Conservation (phyloP, 2,113 vertebrate genomes). For the Clarias gariepinus region DNA sequence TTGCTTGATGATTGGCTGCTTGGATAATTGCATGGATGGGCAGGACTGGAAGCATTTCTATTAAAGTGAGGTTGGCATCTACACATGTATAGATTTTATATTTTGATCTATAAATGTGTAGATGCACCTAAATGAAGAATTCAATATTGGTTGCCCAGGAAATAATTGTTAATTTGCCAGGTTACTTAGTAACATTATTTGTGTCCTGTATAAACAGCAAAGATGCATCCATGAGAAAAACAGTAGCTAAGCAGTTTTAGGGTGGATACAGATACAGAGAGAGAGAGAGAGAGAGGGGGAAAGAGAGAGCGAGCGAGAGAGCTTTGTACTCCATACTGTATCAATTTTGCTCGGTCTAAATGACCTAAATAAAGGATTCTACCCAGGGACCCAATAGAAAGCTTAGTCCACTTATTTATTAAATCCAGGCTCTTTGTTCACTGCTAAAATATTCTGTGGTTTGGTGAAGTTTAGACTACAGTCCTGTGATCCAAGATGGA, state of each 20-base stretch:
- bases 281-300: slow-evolving; percentile 31
- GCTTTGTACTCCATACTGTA: slow-evolving; percentile 73
- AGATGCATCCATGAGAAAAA: slow-evolving; percentile 11
- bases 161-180: not conserved
- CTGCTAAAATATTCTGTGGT: slow-evolving; percentile 75
- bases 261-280: not conserved
- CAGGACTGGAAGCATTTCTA: not conserved
- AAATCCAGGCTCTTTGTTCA: slow-evolving; percentile 76
- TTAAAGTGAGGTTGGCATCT: not conserved
- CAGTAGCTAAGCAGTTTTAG: slow-evolving; percentile 11
- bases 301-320: slow-evolving; percentile 44
- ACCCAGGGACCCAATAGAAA: slow-evolving; percentile 68
- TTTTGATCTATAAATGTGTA: not conserved
- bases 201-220: slow-evolving; percentile 2
- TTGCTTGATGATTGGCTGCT: not conserved
- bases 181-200: not conserved
- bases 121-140: not conserved
- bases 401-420: slow-evolving; percentile 78
- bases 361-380: slow-evolving; percentile 76
- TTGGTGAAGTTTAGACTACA: slow-evolving; percentile 67
- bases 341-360: slow-evolving; percentile 73
- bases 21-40: not conserved
- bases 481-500: slow-evolving; percentile 72
- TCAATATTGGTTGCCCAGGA: not conserved
- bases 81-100: not conserved